Percentiles rank a stretch among this genome's conserved stretches.
These are phyloP conservation scores for Cariama cristata DNA, from an alignment of 2,113 vertebrate genomes.

Conservation along the genomic window DNA sequence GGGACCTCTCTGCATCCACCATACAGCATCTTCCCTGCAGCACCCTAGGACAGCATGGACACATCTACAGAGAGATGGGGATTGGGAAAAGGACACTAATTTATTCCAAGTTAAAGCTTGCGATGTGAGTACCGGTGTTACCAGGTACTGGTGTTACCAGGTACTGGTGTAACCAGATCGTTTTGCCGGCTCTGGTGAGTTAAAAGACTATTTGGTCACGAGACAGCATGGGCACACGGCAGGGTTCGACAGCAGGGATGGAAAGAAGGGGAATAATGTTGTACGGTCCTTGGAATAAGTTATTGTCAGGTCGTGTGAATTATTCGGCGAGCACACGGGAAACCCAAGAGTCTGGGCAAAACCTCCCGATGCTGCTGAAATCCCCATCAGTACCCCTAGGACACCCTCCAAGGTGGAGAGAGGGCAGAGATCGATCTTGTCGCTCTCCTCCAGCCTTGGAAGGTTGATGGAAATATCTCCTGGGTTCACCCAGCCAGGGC, in stretches of 20 bases:
- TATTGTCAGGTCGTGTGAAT: background rate
- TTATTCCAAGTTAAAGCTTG: background rate
- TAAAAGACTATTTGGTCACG: background rate
- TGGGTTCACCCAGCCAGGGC: background rate
- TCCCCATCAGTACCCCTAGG: no score
- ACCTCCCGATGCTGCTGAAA: background rate
- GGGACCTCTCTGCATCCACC: background rate
- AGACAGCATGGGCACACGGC: background rate
- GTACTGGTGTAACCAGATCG: background rate
- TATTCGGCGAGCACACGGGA: rapidly evolving
- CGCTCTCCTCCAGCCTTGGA: background rate
- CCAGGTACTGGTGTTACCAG: background rate
- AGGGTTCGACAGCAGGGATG: background rate
- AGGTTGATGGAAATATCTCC: background rate
- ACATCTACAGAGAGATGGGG: background rate
- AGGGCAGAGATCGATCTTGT: background rate
- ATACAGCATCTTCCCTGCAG: background rate
- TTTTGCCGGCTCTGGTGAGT: background rate
- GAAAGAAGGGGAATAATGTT: background rate
- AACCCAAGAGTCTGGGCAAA: background rate
- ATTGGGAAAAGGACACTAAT: background rate
- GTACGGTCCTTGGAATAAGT: conserved; percentile 43
- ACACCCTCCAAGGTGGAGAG: background rate
- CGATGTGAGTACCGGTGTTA: rapidly evolving
- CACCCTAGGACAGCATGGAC: background rate